Percentiles rank a stretch among this genome's conserved stretches.
phyloP scores from a whole-genome alignment of 2,888 invertebrate species.

The Leucoptera coffeella region DNA sequence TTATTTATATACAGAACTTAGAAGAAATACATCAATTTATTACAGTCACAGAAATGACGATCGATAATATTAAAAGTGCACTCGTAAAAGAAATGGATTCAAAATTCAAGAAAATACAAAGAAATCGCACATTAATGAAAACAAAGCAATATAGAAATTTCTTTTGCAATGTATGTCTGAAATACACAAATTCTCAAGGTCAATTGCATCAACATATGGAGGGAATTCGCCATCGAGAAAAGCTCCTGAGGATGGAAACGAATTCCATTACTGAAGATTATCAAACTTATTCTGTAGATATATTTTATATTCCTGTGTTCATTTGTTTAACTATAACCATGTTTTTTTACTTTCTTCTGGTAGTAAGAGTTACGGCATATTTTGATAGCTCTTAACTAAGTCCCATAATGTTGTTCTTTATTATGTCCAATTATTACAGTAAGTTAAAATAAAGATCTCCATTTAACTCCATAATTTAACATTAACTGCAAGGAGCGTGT shows the following conservation, averaged over 20 bases:
- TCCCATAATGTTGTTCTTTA: too few relatives aligned
- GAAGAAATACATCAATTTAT: background rate
- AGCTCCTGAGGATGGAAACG: too few relatives aligned
- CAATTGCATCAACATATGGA: conserved; percentile 38
- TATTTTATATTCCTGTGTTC: conserved; percentile 24
- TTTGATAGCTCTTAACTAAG: too few relatives aligned
- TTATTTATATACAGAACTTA: background rate
- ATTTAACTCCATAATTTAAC: too few relatives aligned
- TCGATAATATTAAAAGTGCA: background rate
- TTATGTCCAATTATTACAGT: too few relatives aligned
- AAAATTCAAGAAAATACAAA: background rate
- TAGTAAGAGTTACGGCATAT: too few relatives aligned
- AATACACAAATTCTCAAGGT: conserved; percentile 32
- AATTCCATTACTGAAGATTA: too few relatives aligned
- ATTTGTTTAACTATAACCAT: conserved; percentile 20
- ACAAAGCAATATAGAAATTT: conserved; percentile 17
- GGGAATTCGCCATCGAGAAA: conserved; percentile 31
- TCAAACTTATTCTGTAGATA: too few relatives aligned
- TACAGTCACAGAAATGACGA: conserved; percentile 8
- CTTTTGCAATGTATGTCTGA: conserved; percentile 24
- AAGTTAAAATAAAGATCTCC: too few relatives aligned
- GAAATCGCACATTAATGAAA: too few relatives aligned
- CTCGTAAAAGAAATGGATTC: background rate
- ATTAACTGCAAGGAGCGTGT: background rate
- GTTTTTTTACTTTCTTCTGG: too few relatives aligned